Conservation (phyloP, 2,888 invertebrate genomes). For the Diaprepes abbreviatus region DNA sequence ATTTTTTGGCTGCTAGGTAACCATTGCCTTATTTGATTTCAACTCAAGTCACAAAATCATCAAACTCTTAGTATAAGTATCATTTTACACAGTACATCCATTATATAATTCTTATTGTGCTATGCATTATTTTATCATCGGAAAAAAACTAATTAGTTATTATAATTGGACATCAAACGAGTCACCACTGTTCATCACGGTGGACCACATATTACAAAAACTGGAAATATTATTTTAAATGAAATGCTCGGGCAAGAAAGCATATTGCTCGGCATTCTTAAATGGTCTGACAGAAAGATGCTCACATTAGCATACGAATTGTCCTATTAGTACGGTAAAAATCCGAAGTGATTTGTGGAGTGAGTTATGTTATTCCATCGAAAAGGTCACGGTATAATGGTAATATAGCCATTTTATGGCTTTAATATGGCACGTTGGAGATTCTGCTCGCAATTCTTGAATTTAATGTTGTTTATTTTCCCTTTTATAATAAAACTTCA, state of each 20-base stretch:
- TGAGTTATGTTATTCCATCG: constrained; percentile 49
- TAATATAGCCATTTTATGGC: constrained; percentile 39
- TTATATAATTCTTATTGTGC: too few species aligned
- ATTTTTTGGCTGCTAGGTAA: too few species aligned
- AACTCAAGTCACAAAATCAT: too few species aligned
- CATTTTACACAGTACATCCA: too few species aligned
- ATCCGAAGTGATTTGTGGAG: constrained; percentile 51
- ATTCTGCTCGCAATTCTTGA: constrained; percentile 6
- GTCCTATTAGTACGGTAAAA: constrained; percentile 54
- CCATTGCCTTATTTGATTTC: too few species aligned
- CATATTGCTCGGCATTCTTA: constrained; percentile 48
- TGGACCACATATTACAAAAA: constrained; percentile 42
- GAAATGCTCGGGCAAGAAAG: constrained; percentile 46
- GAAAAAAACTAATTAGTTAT: too few species aligned
- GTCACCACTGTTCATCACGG: constrained; percentile 6
- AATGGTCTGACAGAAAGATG: constrained; percentile 44
- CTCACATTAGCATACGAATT: constrained; percentile 55
- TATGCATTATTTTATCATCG: too few species aligned
- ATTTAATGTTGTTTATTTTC: neutral
- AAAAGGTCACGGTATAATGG: constrained; percentile 37
- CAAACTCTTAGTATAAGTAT: too few species aligned
- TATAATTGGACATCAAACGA: neutral
- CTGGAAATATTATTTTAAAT: constrained; percentile 51
- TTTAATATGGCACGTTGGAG: neutral
- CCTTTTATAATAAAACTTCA: too few species aligned